phyloP scores from a whole-genome alignment of 2,888 invertebrate species.

The Leucophenga maculata region DNA sequence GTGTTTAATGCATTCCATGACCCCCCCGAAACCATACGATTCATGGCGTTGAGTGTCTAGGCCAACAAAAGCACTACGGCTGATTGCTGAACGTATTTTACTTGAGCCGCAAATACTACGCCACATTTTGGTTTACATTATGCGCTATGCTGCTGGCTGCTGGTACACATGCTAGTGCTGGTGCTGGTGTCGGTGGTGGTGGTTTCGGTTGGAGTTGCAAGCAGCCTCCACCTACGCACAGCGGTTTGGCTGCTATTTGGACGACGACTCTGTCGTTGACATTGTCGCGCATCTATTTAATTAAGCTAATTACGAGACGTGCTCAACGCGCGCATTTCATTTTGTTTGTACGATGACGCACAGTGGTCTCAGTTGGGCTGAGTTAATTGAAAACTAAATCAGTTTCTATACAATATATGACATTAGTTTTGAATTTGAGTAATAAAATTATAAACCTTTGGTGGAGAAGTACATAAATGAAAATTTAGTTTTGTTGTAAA shows the following conservation, averaged over 20 bases:
- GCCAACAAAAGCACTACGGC: no score
- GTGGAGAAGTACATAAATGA: no score
- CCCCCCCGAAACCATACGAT: no score
- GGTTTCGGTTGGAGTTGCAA: no score
- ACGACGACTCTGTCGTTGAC: slow-evolving; percentile 43
- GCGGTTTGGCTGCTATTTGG: no score
- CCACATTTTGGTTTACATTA: slow-evolving; percentile 14
- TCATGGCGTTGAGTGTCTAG: no score
- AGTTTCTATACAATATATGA: background rate
- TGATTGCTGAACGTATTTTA: background rate
- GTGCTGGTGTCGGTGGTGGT: background rate
- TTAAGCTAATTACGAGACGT: slow-evolving; percentile 68
- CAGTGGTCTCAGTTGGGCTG: no score
- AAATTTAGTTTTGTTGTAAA: no score
- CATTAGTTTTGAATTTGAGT: no score
- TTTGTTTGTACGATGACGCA: slow-evolving; percentile 10
- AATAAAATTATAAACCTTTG: no score
- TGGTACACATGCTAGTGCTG: background rate
- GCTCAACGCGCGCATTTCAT: slow-evolving; percentile 38
- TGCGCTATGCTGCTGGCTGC: background rate
- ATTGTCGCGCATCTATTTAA: slow-evolving; percentile 64
- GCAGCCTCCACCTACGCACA: no score
- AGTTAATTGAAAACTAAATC: background rate
- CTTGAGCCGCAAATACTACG: background rate
- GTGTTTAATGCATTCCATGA: slow-evolving; percentile 7